Evolutionary conservation across 2,797 vertebrate species (phyloP).

Genomic region (Bucorvus abyssinicus): DNA sequence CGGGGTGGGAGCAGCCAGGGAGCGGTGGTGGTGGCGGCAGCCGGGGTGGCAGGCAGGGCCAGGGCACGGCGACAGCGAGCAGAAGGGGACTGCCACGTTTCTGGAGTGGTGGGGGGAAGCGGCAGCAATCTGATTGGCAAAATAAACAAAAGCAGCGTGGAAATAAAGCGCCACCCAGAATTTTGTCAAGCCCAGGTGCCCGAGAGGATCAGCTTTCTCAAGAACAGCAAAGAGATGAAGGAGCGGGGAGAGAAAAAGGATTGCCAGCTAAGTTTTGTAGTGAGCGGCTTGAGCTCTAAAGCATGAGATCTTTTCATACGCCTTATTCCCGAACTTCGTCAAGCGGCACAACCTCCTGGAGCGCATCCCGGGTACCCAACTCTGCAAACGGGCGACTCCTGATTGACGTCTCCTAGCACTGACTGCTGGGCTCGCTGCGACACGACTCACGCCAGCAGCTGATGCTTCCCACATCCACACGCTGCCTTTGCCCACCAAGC

Average conservation of each 20-base stretch:
- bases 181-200: neutral
- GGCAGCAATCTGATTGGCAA: neutral
- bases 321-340: neutral
- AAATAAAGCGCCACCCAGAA: neutral
- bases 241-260: neutral
- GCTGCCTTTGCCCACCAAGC: neutral
- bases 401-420: accelerated
- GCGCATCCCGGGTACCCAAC: accelerated
- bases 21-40: neutral
- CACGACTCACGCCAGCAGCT: accelerated
- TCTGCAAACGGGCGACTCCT: neutral
- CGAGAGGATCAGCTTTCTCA: neutral
- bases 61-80: neutral
- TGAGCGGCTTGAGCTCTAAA: neutral
- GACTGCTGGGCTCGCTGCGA: neutral
- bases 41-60: neutral
- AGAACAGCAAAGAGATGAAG: neutral
- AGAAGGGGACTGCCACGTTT: neutral
- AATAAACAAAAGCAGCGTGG: neutral
- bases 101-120: neutral
- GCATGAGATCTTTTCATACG: neutral
- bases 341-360: neutral
- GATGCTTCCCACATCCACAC: neutral
- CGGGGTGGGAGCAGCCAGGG: neutral
- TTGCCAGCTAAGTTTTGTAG: neutral